Base-by-base conservation (phyloP, 1,140 invertebrate genomes). In the Lepidurus apus region DNA sequence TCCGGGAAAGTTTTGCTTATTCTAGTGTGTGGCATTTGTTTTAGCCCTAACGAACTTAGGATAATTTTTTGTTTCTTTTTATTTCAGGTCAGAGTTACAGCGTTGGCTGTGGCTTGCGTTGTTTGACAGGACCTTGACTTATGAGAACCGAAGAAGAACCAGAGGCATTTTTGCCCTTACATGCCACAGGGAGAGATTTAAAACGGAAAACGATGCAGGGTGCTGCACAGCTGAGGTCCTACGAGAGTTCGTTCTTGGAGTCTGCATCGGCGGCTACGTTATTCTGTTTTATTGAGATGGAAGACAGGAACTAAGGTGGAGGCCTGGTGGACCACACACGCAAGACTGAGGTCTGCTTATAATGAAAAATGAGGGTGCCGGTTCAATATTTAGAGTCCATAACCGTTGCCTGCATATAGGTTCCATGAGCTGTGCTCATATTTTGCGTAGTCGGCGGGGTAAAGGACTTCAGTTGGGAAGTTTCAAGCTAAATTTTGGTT, bases 361-460 rank as follows among this genome's bases (percentile, higher is more conserved):
- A 65, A 13, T 65, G 53, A 65, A 65, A 65, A 65, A 65, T 65
- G 53, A 65, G 53, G 53, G 53, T 65, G 53, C n/a, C 21, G n/a
- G 53, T 65, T 65, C n/a, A 65, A 65, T 65, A 65, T 65, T 65
- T 65, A 65, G 53, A 65, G 53, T 65, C 21, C 53, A 65, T 65
- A 65, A 65, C 53, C 53, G 53, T 65, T 65, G 53, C 53, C 21
- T 17, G 53, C 4, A 9, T 65, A 65, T n/a, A 65, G n/a, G n/a
- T 65, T 13, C 53, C 53, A n/a, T 65, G 21, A 21, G 53, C 53
- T n/a, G 53, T 7, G 8, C 53, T 7, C 53, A 65, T 21, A 65
- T 65, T 65, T 65, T 65, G 8, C 4, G 17, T 65, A 17, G 53
- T 65, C 53, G 53, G 53, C 53, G 8, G 21, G 53, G 13, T 21